Base-by-base conservation (phyloP, 1,140 invertebrate genomes). In the Drosophila azteca region DNA sequence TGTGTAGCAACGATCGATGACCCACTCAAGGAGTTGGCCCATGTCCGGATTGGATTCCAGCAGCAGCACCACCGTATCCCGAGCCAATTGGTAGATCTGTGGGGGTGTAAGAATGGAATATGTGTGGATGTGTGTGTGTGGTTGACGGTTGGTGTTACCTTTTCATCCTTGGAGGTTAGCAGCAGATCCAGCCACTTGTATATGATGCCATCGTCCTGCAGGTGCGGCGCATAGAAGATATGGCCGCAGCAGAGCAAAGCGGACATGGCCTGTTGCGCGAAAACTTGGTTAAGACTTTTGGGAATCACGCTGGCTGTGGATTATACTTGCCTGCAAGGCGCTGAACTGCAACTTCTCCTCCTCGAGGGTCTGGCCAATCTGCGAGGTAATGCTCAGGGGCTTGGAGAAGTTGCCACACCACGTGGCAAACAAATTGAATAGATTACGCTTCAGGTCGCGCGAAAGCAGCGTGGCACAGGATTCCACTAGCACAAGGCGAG, bases 31-130 rank as follows among this genome's bases (percentile, higher is more conserved):
- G 13, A 99, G 92, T 3, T 96, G 94, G 0, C 97, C 97, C 58
- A 96, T 96, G 91, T 99, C 98, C 1, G 98, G 96, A 93, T 99
- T 99, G 75, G 97, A 98, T 92, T 99, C 98, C 49, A 99, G 92
- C 24, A 99, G 92, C 31, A 99, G 92, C 1, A 99, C 96, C 7
- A 99, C 96, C 1, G 98, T 99, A 93, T 99, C 97, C 48, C 98
- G 95, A 1, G 96, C 97, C 65, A 99, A 92, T 63, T 95, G 94
- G 91, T 98, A 97, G 72, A 99, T 95, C 97, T 98, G 81, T 11
- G 45, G n/a, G 1, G 26, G 20, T 9, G 15, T n/a, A 3, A 35
- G 15, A 46, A 50, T 31, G 20, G n/a, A 45, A 39, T 45, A 53
- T 52, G 52, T 44, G 29, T 8, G 7, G 1, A 4, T 17, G 15